Percentiles rank a stretch among this genome's conserved stretches.
Conservation (phyloP, 2,113 vertebrate species). For the Scomber japonicus region DNA sequence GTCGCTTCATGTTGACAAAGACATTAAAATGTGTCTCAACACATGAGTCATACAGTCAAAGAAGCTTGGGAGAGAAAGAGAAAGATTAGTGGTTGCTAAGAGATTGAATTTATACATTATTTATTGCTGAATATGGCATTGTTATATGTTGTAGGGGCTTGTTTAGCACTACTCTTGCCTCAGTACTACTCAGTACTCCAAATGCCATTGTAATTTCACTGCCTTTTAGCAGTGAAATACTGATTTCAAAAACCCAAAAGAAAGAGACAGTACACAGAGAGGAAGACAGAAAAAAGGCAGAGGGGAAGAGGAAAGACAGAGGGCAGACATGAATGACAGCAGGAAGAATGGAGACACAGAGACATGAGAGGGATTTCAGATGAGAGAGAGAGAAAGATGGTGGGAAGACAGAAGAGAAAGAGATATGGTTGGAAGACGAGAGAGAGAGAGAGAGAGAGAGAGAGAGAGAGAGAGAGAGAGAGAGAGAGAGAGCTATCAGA, state of each 20-base stretch:
- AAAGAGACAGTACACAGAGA: not conserved
- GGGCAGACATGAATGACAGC: constrained; percentile 56
- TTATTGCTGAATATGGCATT: constrained; percentile 26
- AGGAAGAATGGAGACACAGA: constrained; percentile 32
- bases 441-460: constrained; percentile 15
- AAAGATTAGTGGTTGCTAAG: constrained; percentile 38
- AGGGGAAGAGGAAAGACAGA: constrained; percentile 9
- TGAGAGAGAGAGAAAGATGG: constrained; percentile 26
- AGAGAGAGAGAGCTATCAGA: constrained; percentile 48
- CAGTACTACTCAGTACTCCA: constrained; percentile 19
- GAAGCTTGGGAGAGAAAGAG: constrained; percentile 6
- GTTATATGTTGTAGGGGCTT: constrained; percentile 11
- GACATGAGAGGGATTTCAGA: constrained; percentile 45
- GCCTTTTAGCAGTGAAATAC: constrained; percentile 2
- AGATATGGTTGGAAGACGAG: not conserved
- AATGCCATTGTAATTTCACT: constrained; percentile 6
- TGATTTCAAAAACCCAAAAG: constrained; percentile 16
- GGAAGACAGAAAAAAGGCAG: constrained; percentile 1
- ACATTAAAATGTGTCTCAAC: constrained; percentile 65
- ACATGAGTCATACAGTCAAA: constrained; percentile 57
- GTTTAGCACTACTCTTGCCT: constrained; percentile 23
- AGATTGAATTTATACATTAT: constrained; percentile 59
- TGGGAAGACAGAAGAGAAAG: not conserved
- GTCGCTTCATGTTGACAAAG: constrained; percentile 63
- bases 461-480: constrained; percentile 8